Conservation (phyloP, 2,113 vertebrate genomes). For the Hyaena hyaena region DNA sequence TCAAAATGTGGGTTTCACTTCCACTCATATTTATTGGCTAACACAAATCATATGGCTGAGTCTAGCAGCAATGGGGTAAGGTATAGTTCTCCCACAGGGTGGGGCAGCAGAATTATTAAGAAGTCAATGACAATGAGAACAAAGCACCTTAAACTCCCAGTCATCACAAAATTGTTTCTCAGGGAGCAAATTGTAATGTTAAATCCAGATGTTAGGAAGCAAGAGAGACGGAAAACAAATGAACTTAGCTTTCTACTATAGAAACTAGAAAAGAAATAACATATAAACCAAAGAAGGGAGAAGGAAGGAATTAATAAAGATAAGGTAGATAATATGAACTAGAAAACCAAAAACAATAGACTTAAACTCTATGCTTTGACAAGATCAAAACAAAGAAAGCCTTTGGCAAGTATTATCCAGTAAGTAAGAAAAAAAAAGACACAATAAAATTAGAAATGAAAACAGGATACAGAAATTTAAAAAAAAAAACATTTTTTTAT, state of each 20-base stretch:
- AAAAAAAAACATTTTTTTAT: not conserved
- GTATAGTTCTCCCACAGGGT: not conserved
- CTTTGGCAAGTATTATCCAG: conserved; percentile 59
- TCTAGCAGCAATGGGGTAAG: not conserved
- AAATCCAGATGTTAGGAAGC: conserved; percentile 67
- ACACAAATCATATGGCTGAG: not conserved
- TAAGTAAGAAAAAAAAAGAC: conserved; percentile 21
- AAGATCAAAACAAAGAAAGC: conserved; percentile 60
- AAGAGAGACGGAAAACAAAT: conserved; percentile 38
- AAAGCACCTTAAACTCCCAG: conserved; percentile 21
- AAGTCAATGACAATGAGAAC: conserved; percentile 12
- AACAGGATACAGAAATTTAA: conserved; percentile 13
- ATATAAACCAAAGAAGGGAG: conserved; percentile 47
- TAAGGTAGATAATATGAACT: conserved; percentile 56
- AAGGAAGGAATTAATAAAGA: conserved; percentile 70
- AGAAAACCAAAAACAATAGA: conserved; percentile 55
- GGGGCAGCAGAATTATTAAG: not conserved
- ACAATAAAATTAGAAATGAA: conserved; percentile 9
- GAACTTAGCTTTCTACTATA: conserved; percentile 41
- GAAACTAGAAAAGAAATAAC: conserved; percentile 38
- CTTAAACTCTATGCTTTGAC: conserved; percentile 58
- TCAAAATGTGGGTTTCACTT: not conserved
- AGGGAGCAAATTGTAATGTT: conserved; percentile 50
- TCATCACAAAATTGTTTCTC: conserved; percentile 35
- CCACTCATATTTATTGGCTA: not conserved